A percentile compares a stretch with the other conserved stretches of the same genome.
These are phyloP conservation scores for Rhagoletis zephyria DNA, from an alignment of 1,140 invertebrate genomes.

Conservation along the genomic window DNA sequence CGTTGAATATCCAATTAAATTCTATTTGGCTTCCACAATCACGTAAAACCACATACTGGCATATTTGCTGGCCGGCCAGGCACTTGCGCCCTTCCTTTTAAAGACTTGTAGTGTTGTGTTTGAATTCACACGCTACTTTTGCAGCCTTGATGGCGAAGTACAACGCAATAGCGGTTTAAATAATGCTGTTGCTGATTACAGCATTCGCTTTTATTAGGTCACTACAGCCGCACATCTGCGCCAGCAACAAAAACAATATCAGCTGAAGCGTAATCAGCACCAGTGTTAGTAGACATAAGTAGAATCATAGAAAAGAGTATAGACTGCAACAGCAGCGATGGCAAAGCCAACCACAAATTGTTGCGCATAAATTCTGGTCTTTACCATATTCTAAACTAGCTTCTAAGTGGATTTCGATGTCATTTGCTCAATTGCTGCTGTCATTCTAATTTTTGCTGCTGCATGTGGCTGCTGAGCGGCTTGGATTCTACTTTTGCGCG, in stretches of 20 bases:
- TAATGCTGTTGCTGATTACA: slow-evolving; percentile 22
- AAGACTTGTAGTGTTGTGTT: background rate
- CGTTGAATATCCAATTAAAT: slow-evolving; percentile 26
- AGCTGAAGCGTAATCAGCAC: background rate
- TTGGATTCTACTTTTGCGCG: background rate
- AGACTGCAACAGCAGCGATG: background rate
- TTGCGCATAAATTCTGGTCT: slow-evolving; percentile 3
- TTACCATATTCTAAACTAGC: background rate
- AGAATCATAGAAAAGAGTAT: background rate
- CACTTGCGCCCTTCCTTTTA: background rate
- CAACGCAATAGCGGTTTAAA: background rate
- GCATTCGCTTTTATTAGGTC: slow-evolving; percentile 27
- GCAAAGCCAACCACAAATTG: slow-evolving; percentile 3
- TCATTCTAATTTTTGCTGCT: slow-evolving; percentile 18
- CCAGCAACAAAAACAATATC: background rate
- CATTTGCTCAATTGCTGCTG: slow-evolving; percentile 22
- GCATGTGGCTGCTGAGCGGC: background rate
- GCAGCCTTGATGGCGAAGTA: background rate
- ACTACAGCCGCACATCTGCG: background rate
- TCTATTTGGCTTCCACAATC: slow-evolving; percentile 10
- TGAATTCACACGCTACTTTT: slow-evolving; percentile 2
- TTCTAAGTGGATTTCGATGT: slow-evolving; percentile 47
- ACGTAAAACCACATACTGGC: background rate
- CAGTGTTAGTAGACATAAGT: background rate
- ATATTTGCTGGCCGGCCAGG: background rate